A percentile compares a stretch with the other conserved stretches of the same genome.
Conservation (phyloP, 2,888 invertebrate species). For the Steinernema scapterisci region DNA sequence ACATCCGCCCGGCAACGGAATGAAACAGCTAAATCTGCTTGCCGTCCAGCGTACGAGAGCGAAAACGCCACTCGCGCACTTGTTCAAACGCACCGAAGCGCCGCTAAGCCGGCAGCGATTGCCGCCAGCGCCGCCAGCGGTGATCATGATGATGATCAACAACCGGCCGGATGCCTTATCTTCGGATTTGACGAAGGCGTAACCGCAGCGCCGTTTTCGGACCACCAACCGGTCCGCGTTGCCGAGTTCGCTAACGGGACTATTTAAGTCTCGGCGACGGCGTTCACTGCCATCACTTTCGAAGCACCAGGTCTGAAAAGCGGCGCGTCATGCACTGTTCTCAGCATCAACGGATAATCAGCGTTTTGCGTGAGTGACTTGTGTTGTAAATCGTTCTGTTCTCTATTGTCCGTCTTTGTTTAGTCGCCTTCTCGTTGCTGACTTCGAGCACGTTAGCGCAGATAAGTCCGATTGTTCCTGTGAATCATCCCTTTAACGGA, state of each 20-base stretch:
- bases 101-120: slow-evolving; percentile 28
- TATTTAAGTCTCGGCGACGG: slow-evolving; percentile 28
- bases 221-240: slow-evolving; percentile 28
- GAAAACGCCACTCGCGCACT: slow-evolving; percentile 14
- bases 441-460: not conserved
- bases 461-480: slow-evolving; percentile 18
- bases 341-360: slow-evolving; percentile 18
- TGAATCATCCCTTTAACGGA: slow-evolving; percentile 25
- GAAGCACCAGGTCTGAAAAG: not conserved
- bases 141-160: too few species aligned
- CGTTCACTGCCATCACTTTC: slow-evolving; percentile 1
- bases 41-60: slow-evolving; percentile 11
- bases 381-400: not conserved
- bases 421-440: slow-evolving; percentile 22
- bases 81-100: slow-evolving; percentile 25
- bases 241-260: slow-evolving; percentile 8
- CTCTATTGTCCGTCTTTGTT: not conserved
- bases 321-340: slow-evolving; percentile 7
- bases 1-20: slow-evolving; percentile 20
- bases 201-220: slow-evolving; percentile 3
- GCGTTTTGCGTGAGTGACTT: slow-evolving; percentile 17
- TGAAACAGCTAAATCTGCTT: slow-evolving; percentile 31
- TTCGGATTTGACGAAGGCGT: slow-evolving; percentile 31
- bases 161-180: slow-evolving; percentile 31
- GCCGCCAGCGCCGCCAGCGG: slow-evolving; percentile 23